Conservation (phyloP, 2,113 vertebrate genomes). For the Calidris pugnax region DNA sequence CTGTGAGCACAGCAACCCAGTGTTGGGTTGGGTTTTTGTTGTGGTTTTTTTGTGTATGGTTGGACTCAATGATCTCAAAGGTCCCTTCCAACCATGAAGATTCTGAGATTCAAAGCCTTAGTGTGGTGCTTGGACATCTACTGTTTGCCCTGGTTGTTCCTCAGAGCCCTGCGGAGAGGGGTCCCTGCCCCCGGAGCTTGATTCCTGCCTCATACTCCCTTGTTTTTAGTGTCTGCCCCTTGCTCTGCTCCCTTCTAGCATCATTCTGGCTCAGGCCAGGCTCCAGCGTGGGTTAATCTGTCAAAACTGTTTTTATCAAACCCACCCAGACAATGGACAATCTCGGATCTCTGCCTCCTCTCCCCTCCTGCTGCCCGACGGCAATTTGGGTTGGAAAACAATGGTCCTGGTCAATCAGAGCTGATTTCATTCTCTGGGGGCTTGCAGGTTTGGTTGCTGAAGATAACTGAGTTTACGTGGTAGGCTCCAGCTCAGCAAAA, state of each 20-base stretch:
- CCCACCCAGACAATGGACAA: background rate
- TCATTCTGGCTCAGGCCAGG: background rate
- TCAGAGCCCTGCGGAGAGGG: rapidly evolving
- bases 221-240: background rate
- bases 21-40: too few species aligned
- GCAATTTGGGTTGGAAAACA: constrained; percentile 9
- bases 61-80: too few species aligned
- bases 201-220: background rate
- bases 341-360: background rate
- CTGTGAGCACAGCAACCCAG: background rate
- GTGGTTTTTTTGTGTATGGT: too few species aligned
- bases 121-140: background rate
- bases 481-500: background rate
- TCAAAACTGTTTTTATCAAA: background rate
- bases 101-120: background rate
- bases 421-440: constrained; percentile 1
- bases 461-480: constrained; percentile 16
- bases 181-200: background rate
- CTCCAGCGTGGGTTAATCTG: constrained; percentile 27
- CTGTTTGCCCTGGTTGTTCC: background rate
- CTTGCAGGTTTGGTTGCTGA: constrained; percentile 19
- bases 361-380: background rate
- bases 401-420: background rate
- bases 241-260: background rate
- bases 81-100: too few species aligned